phyloP scores from a whole-genome alignment of 35 echinoderm and acorn worm genomes.

The Ptychodera flava region DNA sequence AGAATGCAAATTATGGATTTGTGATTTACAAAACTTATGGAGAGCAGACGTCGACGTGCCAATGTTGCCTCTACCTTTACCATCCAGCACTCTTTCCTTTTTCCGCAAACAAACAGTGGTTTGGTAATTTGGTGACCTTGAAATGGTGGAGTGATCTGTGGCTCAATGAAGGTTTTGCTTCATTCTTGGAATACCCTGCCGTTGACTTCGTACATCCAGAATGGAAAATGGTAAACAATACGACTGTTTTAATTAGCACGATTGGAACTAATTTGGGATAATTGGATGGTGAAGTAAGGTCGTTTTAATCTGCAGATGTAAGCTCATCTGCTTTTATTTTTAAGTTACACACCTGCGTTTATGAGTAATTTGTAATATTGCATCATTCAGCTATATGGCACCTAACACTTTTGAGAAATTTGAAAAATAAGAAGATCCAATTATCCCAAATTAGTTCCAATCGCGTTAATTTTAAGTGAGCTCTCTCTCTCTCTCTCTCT shows the following conservation, averaged over 20 bases:
- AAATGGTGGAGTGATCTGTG: slow-evolving; percentile 95
- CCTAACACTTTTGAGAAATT: too few relatives aligned
- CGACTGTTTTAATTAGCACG: not conserved
- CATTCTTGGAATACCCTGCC: slow-evolving; percentile 67
- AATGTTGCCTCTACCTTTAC: not conserved
- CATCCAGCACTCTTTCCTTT: not conserved
- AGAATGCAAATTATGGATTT: not conserved
- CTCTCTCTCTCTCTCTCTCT: too few relatives aligned
- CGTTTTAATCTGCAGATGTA: not conserved
- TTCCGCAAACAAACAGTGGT: slow-evolving; percentile 57
- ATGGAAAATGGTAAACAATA: slow-evolving; percentile 85
- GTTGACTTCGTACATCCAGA: slow-evolving; percentile 29
- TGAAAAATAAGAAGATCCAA: too few relatives aligned
- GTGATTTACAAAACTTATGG: not conserved
- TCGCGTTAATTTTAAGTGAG: too few relatives aligned
- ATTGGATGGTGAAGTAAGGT: too few relatives aligned
- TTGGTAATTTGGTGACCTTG: slow-evolving; percentile 91
- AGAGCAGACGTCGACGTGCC: too few relatives aligned
- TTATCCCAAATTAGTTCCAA: too few relatives aligned
- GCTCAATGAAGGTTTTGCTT: slow-evolving; percentile 95
- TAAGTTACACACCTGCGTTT: not conserved
- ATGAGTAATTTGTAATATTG: not conserved
- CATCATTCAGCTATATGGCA: too few relatives aligned
- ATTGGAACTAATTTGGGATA: not conserved
- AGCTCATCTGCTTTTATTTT: not conserved